Percentiles rank a stretch among this genome's conserved stretches.
Evolutionary conservation across 64 coral and sea anemone species (phyloP).

Genomic region (Montipora sp.): DNA sequence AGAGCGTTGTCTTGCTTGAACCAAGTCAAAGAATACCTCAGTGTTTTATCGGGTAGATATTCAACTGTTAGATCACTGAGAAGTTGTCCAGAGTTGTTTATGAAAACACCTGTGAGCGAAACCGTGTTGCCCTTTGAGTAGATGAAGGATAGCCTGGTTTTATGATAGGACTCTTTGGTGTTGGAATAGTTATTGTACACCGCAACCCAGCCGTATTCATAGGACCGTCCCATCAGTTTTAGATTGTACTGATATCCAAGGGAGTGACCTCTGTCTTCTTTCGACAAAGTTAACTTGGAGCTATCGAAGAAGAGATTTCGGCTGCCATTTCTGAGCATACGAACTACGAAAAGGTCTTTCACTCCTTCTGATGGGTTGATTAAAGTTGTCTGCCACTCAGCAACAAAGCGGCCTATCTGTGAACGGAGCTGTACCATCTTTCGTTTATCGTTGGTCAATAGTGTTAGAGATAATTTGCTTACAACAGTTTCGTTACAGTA

Average conservation of each 20-base stretch:
- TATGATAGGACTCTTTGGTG: slow-evolving; percentile 49
- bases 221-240: slow-evolving; percentile 53
- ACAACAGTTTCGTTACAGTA: slow-evolving; percentile 70
- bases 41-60: slow-evolving; percentile 79
- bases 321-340: slow-evolving; percentile 71
- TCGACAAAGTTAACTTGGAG: slow-evolving; percentile 57
- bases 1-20: slow-evolving; percentile 69
- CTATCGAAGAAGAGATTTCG: slow-evolving; percentile 65
- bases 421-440: slow-evolving; percentile 53
- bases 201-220: slow-evolving; percentile 74
- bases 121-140: slow-evolving; percentile 69
- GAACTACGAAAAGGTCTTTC: slow-evolving; percentile 34
- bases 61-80: slow-evolving; percentile 59
- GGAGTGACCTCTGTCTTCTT: slow-evolving; percentile 26
- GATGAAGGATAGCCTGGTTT: slow-evolving; percentile 57
- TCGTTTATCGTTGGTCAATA: slow-evolving; percentile 4
- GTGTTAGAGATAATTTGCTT: not conserved
- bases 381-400: slow-evolving; percentile 7
- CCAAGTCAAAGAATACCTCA: slow-evolving; percentile 75
- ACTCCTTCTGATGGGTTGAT: not conserved
- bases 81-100: slow-evolving; percentile 58
- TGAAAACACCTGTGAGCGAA: slow-evolving; percentile 59
- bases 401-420: slow-evolving; percentile 50
- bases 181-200: slow-evolving; percentile 70
- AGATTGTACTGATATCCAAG: slow-evolving; percentile 49